Base-by-base conservation (phyloP, 2,113 vertebrate genomes). In the Leucoraja erinaceus region DNA sequence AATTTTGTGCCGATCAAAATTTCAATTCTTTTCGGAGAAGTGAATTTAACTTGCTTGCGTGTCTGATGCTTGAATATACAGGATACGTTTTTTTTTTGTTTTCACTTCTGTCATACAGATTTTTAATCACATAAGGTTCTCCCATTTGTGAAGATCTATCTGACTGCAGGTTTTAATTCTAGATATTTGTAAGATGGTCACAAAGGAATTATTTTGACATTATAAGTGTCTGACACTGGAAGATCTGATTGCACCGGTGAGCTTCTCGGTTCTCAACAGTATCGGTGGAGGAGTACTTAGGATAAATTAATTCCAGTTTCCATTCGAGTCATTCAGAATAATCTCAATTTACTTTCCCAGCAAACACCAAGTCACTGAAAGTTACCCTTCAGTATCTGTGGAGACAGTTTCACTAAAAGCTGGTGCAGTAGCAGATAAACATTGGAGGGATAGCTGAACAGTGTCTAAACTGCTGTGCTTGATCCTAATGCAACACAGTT, bases 391-490 rank as follows among this genome's bases (percentile, higher is more conserved):
- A 66, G 5, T 31, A 63, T 59, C 2, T 88, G 28, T 88, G 81
- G 59, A 84, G 4, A 61, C 22, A 56, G 5, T 0, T 54, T 12
- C 14, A 14, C 28, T 66, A 16, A 63, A n/a, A 31, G n/a, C 25
- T 61, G 14, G 16, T n/a, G 16, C 16, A 14, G 4, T 25, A 61
- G 83, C 59, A 63, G 59, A 16, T 66, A 59, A 88, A 31, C 83
- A 88, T 61, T 88, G 59, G 61, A 63, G 31, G 59, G 83, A 63
- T 31, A 88, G 59, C 28, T 88, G n/a, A 88, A 88, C 83, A 88
- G 59, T 84, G 81, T 63, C 83, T 88, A 88, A 88, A 31, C 83
- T 88, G 59, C 59, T 66, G 83, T 66, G 61, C 83, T 81, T 81
- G 78, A 81, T 6, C 77, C n/a, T 11, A 59, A 28, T 86, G 83